Conservation (phyloP, 2,113 vertebrate genomes). For the Aramus guarauna region DNA sequence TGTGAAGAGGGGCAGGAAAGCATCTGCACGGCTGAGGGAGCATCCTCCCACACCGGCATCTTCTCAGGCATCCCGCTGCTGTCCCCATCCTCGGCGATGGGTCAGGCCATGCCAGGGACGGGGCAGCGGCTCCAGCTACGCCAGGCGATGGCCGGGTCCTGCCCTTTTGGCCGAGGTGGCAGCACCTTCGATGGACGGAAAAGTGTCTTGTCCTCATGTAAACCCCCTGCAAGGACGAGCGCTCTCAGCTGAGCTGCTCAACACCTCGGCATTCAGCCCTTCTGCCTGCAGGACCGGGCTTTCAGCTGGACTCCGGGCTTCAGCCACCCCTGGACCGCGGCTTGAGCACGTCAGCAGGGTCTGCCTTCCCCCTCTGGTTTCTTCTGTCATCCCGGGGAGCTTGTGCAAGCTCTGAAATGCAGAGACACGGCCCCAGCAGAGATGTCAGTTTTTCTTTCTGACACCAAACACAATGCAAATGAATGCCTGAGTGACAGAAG, state of each 20-base stretch:
- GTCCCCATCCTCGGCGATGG: accelerated
- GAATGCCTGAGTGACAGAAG: not conserved
- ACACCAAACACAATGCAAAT: not conserved
- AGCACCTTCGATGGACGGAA: accelerated
- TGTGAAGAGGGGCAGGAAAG: not conserved
- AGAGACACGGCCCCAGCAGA: not conserved
- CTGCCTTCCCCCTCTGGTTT: not conserved
- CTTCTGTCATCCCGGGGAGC: not conserved
- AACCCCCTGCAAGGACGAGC: accelerated
- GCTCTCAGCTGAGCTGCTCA: not conserved
- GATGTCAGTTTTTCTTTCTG: not conserved
- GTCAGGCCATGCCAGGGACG: accelerated
- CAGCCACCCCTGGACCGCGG: no score
- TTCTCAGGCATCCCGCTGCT: not conserved
- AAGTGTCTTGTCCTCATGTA: not conserved
- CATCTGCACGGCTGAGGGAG: not conserved
- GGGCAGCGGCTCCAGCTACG: accelerated
- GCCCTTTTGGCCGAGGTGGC: not conserved
- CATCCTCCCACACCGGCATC: not conserved
- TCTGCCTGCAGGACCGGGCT: not conserved
- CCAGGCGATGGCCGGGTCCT: accelerated
- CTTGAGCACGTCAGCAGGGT: not conserved
- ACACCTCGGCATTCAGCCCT: not conserved
- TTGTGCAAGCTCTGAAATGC: not conserved
- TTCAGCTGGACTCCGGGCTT: not conserved